phyloP scores from a whole-genome alignment of 2,113 vertebrate genomes.

The Anoura caudifer region DNA sequence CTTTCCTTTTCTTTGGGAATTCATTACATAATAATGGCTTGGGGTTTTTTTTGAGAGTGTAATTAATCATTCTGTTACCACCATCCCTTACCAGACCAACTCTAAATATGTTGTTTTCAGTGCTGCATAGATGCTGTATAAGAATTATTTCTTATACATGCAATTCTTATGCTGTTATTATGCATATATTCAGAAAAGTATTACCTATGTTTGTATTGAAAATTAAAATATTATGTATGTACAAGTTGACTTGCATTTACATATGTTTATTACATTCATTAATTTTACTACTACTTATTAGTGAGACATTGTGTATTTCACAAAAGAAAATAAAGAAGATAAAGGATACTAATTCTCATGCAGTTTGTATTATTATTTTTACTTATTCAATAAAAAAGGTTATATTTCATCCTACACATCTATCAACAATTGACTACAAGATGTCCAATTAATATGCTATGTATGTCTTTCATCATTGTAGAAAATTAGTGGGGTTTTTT shows the following conservation, averaged over 20 bases:
- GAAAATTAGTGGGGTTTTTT: not conserved
- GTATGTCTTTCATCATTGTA: not conserved
- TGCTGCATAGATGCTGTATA: not conserved
- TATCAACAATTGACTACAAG: not conserved
- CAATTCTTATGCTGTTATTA: not conserved
- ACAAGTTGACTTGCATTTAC: not conserved
- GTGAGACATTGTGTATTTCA: not conserved
- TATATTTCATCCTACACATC: not conserved
- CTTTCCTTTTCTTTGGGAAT: not conserved
- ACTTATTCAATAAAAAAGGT: not conserved
- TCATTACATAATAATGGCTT: not conserved
- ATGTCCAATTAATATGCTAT: not conserved
- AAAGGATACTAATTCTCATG: not conserved
- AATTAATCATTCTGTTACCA: conserved; percentile 4
- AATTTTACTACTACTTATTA: not conserved
- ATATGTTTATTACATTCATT: not conserved
- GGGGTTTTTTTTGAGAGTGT: not conserved
- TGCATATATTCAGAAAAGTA: not conserved
- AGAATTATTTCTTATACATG: not conserved
- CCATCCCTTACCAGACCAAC: not conserved
- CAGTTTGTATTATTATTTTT: not conserved
- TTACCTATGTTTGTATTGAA: not conserved
- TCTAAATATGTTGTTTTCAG: not conserved
- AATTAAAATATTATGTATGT: not conserved
- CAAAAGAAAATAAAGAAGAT: not conserved